Conservation (phyloP, 2,113 vertebrate genomes). For the Oncorhynchus tshawytscha region DNA sequence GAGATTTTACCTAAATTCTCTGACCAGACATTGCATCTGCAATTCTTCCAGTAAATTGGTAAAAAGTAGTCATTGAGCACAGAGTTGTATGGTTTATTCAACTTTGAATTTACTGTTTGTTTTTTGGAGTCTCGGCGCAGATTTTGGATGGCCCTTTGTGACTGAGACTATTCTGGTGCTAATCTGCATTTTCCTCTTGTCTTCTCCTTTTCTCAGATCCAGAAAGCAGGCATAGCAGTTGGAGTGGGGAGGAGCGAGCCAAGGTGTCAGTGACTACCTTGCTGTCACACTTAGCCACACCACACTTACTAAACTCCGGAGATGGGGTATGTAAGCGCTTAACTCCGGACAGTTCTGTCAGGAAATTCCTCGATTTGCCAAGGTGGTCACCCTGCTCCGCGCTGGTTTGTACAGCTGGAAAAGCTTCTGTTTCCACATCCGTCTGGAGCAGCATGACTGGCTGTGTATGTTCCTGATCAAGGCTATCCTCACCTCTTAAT, state of each 20-base stretch:
- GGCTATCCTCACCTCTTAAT: neutral
- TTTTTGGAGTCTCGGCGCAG: neutral
- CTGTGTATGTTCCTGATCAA: neutral
- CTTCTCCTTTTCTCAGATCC: neutral
- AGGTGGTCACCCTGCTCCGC: slow-evolving; percentile 42
- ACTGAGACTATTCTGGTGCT: neutral
- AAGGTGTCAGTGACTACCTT: neutral
- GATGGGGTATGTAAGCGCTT: slow-evolving; percentile 30
- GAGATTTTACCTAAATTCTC: too few species aligned
- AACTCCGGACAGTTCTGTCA: slow-evolving; percentile 25
- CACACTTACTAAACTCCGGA: neutral
- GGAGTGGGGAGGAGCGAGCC: neutral
- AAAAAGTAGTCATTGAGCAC: too few species aligned
- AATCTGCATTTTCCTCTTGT: neutral
- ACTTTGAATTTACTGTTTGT: neutral
- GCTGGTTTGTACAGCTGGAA: slow-evolving; percentile 62
- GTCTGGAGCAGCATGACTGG: slow-evolving; percentile 14
- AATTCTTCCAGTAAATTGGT: too few species aligned
- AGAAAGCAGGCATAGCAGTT: neutral
- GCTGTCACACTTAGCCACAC: neutral
- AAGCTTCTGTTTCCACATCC: slow-evolving; percentile 59
- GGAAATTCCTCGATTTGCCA: slow-evolving; percentile 58
- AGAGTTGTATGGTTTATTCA: too few species aligned
- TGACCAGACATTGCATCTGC: too few species aligned
- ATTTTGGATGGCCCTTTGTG: too few species aligned